phyloP scores from a whole-genome alignment of 64 coral and sea anemone species.

The Exaiptasia diaphana region DNA sequence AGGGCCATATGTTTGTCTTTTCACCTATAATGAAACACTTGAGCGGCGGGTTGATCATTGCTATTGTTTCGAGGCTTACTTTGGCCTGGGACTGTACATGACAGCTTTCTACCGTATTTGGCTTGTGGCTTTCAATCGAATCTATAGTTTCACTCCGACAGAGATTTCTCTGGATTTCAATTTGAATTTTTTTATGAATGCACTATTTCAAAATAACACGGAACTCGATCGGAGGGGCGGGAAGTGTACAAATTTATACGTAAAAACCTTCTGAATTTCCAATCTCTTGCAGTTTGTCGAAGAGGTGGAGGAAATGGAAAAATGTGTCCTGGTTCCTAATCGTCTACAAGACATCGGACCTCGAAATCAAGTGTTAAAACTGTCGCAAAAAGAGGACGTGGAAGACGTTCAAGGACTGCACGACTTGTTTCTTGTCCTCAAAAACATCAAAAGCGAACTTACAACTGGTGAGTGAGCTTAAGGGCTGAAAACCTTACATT shows the following conservation, averaged over 20 bases:
- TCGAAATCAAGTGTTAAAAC: not conserved
- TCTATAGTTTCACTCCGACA: not conserved
- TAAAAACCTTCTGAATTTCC: not conserved
- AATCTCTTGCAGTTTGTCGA: not conserved
- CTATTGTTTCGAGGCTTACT: too few relatives aligned
- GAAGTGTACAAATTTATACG: too few relatives aligned
- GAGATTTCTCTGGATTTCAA: not conserved
- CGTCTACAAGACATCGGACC: not conserved
- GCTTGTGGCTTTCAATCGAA: not conserved
- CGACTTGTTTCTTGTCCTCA: not conserved
- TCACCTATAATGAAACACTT: too few relatives aligned
- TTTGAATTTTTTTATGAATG: too few relatives aligned
- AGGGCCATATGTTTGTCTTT: too few relatives aligned
- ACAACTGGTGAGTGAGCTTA: not conserved
- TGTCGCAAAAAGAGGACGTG: not conserved
- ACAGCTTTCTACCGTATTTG: not conserved
- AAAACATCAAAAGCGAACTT: not conserved
- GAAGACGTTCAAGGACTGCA: not conserved
- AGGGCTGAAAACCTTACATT: not conserved
- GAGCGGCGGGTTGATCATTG: too few relatives aligned
- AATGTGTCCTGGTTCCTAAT: not conserved
- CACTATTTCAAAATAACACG: too few relatives aligned
- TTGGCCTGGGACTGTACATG: too few relatives aligned
- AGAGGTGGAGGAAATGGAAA: not conserved
- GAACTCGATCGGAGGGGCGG: too few relatives aligned